phyloP scores from a whole-genome alignment of 2,797 vertebrate species.

The Pseudotriccus pelzelni region DNA sequence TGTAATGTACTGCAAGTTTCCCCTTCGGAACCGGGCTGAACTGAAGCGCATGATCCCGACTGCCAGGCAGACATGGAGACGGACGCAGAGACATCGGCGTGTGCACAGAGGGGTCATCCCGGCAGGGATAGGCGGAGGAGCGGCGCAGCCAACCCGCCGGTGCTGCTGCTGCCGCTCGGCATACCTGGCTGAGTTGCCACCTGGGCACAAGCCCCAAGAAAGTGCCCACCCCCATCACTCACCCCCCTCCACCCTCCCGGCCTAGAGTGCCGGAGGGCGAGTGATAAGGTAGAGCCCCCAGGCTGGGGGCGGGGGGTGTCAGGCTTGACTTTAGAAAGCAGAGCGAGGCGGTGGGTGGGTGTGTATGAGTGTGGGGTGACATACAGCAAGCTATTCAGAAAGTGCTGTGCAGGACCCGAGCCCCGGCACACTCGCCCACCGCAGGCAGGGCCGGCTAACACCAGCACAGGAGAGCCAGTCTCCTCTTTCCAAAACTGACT shows the following conservation, averaged over 20 bases:
- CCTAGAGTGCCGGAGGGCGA: neutral
- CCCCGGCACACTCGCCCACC: neutral
- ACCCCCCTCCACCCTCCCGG: neutral
- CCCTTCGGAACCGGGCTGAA: slow-evolving; percentile 52
- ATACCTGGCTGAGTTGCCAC: neutral
- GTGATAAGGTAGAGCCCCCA: neutral
- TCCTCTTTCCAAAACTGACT: neutral
- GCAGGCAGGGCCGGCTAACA: slow-evolving; percentile 13
- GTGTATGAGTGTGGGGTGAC: neutral
- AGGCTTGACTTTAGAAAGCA: neutral
- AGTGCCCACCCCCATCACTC: neutral
- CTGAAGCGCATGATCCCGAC: slow-evolving; percentile 35
- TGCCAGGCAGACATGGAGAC: neutral
- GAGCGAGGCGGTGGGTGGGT: neutral
- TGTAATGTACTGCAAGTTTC: slow-evolving; percentile 78
- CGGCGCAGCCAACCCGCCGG: neutral
- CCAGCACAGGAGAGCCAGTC: neutral
- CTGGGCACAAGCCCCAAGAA: slow-evolving; percentile 22
- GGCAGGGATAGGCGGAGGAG: neutral
- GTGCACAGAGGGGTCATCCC: slow-evolving; percentile 11
- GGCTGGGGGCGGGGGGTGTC: neutral
- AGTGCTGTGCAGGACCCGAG: slow-evolving; percentile 65
- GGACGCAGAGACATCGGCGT: neutral
- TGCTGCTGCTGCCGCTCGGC: neutral
- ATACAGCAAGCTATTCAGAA: slow-evolving; percentile 69